Conservation (phyloP, 2,113 vertebrate genomes). For the Stercorarius parasiticus region DNA sequence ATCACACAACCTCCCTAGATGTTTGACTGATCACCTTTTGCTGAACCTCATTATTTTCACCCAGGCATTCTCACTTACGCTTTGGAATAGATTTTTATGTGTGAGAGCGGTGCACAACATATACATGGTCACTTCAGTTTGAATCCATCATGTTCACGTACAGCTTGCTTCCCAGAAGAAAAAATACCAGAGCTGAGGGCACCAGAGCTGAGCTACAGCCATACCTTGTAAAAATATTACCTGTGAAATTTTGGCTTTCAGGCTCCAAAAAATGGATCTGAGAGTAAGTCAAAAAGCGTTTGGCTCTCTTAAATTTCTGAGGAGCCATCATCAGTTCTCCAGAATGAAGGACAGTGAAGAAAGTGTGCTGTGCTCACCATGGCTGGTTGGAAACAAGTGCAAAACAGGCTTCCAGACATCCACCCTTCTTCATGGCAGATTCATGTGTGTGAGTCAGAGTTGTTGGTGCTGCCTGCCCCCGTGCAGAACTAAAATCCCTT, state of each 20-base stretch:
- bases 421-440: not conserved
- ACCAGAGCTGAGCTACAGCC: not conserved
- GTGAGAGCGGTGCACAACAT: not conserved
- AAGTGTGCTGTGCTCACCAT: not conserved
- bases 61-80: not conserved
- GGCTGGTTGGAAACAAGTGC: not conserved
- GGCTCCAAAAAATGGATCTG: not conserved
- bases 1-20: not conserved
- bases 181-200: not conserved
- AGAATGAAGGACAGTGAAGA: not conserved
- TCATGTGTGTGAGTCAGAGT: not conserved
- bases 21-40: not conserved
- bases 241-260: not conserved
- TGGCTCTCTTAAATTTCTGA: not conserved
- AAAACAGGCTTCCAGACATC: not conserved
- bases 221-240: not conserved
- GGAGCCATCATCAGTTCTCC: not conserved
- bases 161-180: not conserved
- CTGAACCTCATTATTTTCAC: not conserved
- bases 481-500: not conserved
- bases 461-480: not conserved
- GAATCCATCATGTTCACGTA: not conserved
- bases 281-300: not conserved
- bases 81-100: not conserved
- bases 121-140: not conserved